Conservation (phyloP, 2,888 invertebrate species). For the Conomelus anceps region DNA sequence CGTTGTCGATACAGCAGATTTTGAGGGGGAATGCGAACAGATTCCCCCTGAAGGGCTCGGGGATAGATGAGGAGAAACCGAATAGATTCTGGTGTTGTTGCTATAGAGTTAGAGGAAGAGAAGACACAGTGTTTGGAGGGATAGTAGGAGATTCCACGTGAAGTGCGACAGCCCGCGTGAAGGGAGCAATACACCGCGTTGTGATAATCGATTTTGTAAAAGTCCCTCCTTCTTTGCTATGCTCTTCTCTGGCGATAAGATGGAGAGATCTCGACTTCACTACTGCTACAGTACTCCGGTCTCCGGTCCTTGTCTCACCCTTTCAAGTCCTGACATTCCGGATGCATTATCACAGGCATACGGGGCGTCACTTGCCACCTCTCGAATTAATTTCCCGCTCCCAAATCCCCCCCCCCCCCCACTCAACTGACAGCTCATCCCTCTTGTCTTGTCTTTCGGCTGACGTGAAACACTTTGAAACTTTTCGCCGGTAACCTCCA, state of each 20-base stretch:
- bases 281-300: too few relatives aligned
- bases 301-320: neutral
- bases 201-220: neutral
- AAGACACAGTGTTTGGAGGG: neutral
- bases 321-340: neutral
- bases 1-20: neutral
- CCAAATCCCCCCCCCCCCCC: neutral
- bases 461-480: neutral
- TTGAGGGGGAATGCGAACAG: neutral
- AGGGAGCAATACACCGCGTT: neutral
- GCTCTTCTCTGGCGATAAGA: neutral
- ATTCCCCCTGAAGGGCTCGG: neutral
- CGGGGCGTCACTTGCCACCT: neutral
- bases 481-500: neutral
- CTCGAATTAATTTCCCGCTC: neutral
- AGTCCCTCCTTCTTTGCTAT: neutral
- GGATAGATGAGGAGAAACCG: neutral
- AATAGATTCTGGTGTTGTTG: neutral
- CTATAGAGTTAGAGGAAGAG: neutral
- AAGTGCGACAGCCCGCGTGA: neutral
- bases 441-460: neutral
- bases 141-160: neutral
- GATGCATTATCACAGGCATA: neutral
- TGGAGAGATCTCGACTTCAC: neutral
- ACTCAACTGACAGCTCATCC: neutral